Percentiles rank a stretch among this genome's conserved stretches.
phyloP scores from a whole-genome alignment of 2,797 vertebrate species.

The Hafferia zeledoni region DNA sequence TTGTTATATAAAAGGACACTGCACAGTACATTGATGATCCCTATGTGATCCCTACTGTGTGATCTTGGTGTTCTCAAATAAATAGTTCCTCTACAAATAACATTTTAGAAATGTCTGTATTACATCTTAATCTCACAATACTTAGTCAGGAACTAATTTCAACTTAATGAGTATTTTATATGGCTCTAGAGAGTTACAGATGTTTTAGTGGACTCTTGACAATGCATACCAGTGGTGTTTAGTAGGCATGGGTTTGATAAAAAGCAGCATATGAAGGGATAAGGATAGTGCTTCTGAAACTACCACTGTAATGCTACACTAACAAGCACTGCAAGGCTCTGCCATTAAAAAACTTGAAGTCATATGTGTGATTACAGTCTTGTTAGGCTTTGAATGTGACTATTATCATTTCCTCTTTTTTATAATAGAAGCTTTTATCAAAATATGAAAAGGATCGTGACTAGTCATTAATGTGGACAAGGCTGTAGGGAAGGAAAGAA shows the following conservation, averaged over 20 bases:
- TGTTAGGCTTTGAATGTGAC: not conserved
- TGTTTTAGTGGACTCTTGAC: not conserved
- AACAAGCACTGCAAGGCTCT: not conserved
- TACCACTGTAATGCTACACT: not conserved
- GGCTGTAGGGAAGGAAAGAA: not conserved
- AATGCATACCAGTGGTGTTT: not conserved
- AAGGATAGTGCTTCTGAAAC: not conserved
- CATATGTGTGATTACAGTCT: not conserved
- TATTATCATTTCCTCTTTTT: not conserved
- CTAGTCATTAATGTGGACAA: not conserved
- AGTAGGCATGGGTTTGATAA: not conserved
- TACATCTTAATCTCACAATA: not conserved
- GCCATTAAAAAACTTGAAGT: not conserved
- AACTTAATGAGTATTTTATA: not conserved
- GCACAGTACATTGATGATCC: not conserved
- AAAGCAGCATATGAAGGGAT: not conserved
- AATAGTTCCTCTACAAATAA: not conserved
- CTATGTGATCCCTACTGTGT: not conserved
- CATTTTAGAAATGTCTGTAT: not conserved
- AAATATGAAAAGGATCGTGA: fast-evolving
- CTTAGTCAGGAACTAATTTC: not conserved
- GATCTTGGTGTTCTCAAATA: not conserved
- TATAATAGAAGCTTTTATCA: not conserved
- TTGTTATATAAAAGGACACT: not conserved
- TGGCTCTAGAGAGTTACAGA: not conserved